Conservation (phyloP, 2,113 vertebrate genomes). For the Amphilophus citrinellus region DNA sequence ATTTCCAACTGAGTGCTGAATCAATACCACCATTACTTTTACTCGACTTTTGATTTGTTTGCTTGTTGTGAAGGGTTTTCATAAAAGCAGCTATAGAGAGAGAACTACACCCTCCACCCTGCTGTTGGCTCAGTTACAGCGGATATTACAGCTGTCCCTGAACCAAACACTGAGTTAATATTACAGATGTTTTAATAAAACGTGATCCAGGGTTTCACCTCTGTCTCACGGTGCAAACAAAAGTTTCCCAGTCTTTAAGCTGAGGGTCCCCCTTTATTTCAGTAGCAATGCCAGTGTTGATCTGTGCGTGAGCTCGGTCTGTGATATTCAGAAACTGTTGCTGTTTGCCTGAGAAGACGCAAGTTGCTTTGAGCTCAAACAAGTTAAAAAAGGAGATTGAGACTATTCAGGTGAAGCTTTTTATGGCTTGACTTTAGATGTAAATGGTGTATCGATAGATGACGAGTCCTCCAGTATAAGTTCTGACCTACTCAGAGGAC, state of each 20-base stretch:
- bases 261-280: background rate
- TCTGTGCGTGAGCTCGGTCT: constrained; percentile 30
- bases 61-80: background rate
- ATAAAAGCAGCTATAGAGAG: background rate
- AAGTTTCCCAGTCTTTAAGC: background rate
- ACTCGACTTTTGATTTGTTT: background rate
- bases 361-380: background rate
- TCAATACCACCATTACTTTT: background rate
- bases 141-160: background rate
- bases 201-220: background rate
- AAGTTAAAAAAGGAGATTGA: background rate
- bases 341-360: background rate
- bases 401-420: constrained; percentile 4
- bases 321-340: background rate
- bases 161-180: constrained; percentile 4
- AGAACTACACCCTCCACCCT: background rate
- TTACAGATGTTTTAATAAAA: constrained; percentile 2
- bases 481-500: background rate
- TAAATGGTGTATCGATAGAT: constrained; percentile 19
- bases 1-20: background rate
- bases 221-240: background rate
- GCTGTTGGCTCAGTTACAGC: background rate
- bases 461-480: background rate
- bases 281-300: background rate
- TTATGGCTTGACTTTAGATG: background rate